Conservation (phyloP, 1,140 invertebrate species). For the Lepidurus couesii region DNA sequence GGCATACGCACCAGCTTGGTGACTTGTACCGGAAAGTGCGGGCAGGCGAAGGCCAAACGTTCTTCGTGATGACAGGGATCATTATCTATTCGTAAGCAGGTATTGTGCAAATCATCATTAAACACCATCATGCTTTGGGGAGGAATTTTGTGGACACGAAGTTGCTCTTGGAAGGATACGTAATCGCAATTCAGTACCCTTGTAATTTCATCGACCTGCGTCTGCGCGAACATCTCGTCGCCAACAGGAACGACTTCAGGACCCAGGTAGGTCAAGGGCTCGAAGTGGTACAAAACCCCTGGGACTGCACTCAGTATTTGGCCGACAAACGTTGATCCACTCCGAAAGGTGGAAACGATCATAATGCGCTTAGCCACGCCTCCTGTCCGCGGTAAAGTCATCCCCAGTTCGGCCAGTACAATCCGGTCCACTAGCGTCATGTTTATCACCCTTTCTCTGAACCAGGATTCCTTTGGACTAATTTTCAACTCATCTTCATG, state of each 20-base stretch:
- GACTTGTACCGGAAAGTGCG: neutral
- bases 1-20: slow-evolving; percentile 13
- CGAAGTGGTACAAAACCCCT: neutral
- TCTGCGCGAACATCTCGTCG: neutral
- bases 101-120: neutral
- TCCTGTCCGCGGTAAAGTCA: neutral
- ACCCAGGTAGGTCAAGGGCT: neutral
- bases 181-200: neutral
- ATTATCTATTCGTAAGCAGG: no score
- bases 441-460: no score
- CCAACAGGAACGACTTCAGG: neutral
- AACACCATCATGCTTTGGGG: neutral
- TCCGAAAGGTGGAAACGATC: neutral
- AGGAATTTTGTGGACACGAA: neutral
- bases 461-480: no score
- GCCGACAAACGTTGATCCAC: neutral
- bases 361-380: neutral
- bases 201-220: neutral
- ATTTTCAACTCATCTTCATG: no score
- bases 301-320: neutral
- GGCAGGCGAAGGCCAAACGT: neutral
- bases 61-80: neutral
- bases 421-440: no score
- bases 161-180: neutral
- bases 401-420: no score